A percentile compares a stretch with the other conserved stretches of the same genome.
Evolutionary conservation across 1,140 invertebrate species (phyloP).

Genomic region (Solenopsis fugax): DNA sequence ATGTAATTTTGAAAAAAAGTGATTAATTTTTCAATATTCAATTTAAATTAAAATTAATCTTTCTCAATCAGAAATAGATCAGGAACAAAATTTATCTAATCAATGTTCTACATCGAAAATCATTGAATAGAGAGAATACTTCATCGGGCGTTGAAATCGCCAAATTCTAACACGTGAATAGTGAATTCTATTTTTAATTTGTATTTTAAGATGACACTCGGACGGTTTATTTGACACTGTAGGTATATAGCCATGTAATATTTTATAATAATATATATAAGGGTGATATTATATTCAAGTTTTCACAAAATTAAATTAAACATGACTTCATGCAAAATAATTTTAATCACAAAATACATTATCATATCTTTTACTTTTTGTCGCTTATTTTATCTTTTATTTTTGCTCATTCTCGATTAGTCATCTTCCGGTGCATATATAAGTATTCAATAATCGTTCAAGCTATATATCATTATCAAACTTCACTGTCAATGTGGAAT

Average conservation of each 20-base stretch:
- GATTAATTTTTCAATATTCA: not conserved
- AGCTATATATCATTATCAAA: not conserved
- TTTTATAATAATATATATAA: not conserved
- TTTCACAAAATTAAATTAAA: not conserved
- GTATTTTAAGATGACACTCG: not conserved
- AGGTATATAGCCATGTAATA: not conserved
- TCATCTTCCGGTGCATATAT: constrained; percentile 18
- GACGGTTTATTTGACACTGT: not conserved
- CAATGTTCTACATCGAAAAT: not conserved
- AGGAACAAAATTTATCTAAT: not conserved
- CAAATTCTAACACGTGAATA: constrained; percentile 22
- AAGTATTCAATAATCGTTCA: not conserved
- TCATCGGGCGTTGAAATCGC: constrained; percentile 44
- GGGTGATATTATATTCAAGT: not conserved
- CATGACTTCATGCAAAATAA: not conserved
- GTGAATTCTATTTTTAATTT: constrained; percentile 4
- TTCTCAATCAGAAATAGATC: not conserved
- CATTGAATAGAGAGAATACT: not conserved
- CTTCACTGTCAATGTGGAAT: constrained; percentile 10
- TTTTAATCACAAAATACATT: not conserved
- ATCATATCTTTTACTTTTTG: not conserved
- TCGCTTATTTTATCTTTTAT: not conserved
- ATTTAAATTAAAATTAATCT: constrained; percentile 5
- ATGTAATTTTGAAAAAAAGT: not conserved
- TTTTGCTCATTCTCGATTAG: not conserved